Evolutionary conservation across 1,140 invertebrate species (phyloP).

Genomic region (Zaprionus africanus): DNA sequence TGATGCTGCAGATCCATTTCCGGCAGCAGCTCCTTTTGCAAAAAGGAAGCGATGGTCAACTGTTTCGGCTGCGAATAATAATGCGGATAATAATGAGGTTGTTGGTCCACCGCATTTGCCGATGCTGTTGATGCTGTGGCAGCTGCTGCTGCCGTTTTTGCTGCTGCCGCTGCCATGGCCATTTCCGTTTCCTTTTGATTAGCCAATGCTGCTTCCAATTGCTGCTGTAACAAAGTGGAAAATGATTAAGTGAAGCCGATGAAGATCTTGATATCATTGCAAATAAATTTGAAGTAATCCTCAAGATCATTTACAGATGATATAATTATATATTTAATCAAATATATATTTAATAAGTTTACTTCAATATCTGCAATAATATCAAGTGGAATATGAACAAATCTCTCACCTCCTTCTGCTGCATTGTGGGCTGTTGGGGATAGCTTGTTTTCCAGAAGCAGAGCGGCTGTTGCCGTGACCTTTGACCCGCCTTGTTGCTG

Average conservation of each 20-base stretch:
- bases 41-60: slow-evolving; percentile 74
- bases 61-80: slow-evolving; percentile 76
- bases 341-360: too few species aligned
- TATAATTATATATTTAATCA: too few species aligned
- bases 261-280: neutral
- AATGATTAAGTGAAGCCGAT: slow-evolving; percentile 9
- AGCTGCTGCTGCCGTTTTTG: slow-evolving; percentile 41
- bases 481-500: slow-evolving; percentile 22
- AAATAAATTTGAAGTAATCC: neutral
- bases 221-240: slow-evolving; percentile 34
- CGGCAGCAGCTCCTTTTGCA: slow-evolving; percentile 71
- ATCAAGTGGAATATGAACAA: neutral
- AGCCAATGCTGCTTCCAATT: slow-evolving; percentile 42
- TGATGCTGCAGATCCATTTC: slow-evolving; percentile 28
- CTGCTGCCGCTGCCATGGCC: slow-evolving; percentile 40
- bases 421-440: slow-evolving; percentile 54
- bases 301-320: too few species aligned
- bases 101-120: slow-evolving; percentile 41
- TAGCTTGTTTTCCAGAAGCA: slow-evolving; percentile 70
- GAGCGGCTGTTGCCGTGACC: slow-evolving; percentile 57
- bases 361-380: neutral
- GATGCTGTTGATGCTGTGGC: slow-evolving; percentile 15
- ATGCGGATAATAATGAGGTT: slow-evolving; percentile 62
- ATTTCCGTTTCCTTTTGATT: slow-evolving; percentile 56
- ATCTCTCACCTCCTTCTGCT: slow-evolving; percentile 61